Base-by-base conservation (phyloP, 2,888 invertebrate genomes). In the Leucoptera coffeella region DNA sequence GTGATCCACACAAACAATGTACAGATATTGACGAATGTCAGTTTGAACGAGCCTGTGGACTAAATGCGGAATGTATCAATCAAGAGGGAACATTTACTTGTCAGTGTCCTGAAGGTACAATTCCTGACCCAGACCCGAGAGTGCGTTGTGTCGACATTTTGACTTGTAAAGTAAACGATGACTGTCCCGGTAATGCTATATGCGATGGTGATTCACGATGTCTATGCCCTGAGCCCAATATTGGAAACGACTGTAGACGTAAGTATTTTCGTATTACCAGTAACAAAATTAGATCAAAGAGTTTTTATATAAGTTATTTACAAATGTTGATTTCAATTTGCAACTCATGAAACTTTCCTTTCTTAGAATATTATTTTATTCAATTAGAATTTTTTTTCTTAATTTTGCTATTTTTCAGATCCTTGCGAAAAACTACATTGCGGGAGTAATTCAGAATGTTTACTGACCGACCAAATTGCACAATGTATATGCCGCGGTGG, bases 241-340 rank as follows among this genome's bases (percentile, higher is more conserved):
- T 89, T 38, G 93, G 92, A 39, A 88, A 90, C 41, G 89, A 91
- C 45, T 93, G 93, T 43, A 78, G 91, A 57, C 92, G 88, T 88
- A 75, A 80, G 85, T 75, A 38, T 17, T 17, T n/a, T n/a, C n/a
- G n/a, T n/a, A n/a, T n/a, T n/a, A n/a, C n/a, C n/a, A n/a, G n/a
- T n/a, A n/a, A n/a, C n/a, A n/a, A n/a, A n/a, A n/a, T n/a, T n/a
- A n/a, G n/a, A n/a, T n/a, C n/a, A n/a, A n/a, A n/a, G n/a, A n/a
- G n/a, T n/a, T n/a, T n/a, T n/a, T n/a, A n/a, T n/a, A n/a, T n/a
- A n/a, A n/a, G n/a, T n/a, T n/a, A n/a, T n/a, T n/a, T n/a, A n/a
- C n/a, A n/a, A n/a, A n/a, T n/a, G n/a, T n/a, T n/a, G n/a, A n/a
- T n/a, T 9, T 11, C 22, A 15, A 8, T 11, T 12, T 6, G 21